Percentiles rank a stretch among this genome's conserved stretches.
Evolutionary conservation across 2,113 vertebrate genomes (phyloP).

Genomic region (Eclectus roratus): DNA sequence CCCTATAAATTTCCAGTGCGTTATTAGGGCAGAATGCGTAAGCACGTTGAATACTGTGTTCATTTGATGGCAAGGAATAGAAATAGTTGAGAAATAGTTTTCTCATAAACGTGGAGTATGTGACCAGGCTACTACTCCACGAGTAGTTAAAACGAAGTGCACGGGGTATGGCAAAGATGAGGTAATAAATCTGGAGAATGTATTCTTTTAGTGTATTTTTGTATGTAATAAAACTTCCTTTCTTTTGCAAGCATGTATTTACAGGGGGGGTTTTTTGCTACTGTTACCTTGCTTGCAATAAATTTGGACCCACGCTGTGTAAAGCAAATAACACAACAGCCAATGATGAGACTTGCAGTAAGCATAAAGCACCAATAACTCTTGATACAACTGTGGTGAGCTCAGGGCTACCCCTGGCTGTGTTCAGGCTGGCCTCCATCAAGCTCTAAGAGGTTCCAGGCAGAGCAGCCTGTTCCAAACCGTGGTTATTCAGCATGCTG

Average conservation of each 20-base stretch:
- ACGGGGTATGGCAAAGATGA: neutral
- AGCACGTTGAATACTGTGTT: neutral
- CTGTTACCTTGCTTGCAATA: neutral
- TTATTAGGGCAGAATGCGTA: neutral
- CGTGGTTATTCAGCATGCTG: neutral
- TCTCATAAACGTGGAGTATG: neutral
- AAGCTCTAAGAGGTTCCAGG: neutral
- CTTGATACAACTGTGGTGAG: neutral
- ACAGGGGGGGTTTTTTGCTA: neutral
- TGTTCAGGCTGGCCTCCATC: neutral
- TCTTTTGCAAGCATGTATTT: conserved; percentile 44
- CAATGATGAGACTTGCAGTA: neutral
- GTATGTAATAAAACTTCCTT: conserved; percentile 42
- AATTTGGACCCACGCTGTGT: neutral
- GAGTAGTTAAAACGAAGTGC: neutral
- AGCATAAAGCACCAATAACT: neutral
- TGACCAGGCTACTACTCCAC: neutral
- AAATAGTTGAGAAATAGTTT: conserved; percentile 10
- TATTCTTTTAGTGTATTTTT: conserved; percentile 43
- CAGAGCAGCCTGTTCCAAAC: neutral
- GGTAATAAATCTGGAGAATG: neutral
- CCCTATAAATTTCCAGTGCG: neutral
- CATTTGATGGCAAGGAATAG: neutral
- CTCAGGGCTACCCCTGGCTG: accelerated
- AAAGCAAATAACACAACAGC: neutral